These are phyloP conservation scores for Nomada hirtipes DNA, from an alignment of 2,888 invertebrate species.

Conservation along the genomic window DNA sequence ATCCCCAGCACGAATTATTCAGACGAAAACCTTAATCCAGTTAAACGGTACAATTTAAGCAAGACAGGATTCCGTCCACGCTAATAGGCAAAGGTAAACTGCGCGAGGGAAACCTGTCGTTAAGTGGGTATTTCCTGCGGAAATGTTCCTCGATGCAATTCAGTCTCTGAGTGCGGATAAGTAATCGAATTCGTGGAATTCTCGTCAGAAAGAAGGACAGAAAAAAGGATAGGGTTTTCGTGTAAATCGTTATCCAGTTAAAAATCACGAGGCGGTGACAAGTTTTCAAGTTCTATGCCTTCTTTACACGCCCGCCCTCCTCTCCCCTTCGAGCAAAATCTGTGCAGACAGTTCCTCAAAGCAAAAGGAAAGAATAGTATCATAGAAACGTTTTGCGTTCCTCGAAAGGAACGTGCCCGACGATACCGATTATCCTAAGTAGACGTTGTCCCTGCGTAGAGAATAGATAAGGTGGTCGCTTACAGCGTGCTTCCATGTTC, in stretches of 20 bases:
- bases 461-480: conserved; percentile 31
- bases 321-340: too few relatives aligned
- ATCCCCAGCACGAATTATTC: not conserved
- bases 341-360: conserved; percentile 1
- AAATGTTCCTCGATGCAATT: conserved; percentile 41
- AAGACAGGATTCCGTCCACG: not conserved
- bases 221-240: not conserved
- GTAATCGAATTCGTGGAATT: conserved; percentile 20
- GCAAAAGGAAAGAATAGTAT: not conserved
- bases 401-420: conserved; percentile 12
- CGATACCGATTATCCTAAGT: conserved; percentile 37
- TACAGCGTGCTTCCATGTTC: conserved; percentile 6
- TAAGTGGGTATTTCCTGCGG: conserved; percentile 34
- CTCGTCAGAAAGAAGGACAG: not conserved
- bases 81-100: conserved; percentile 10
- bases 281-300: not conserved
- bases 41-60: conserved; percentile 14
- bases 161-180: not conserved
- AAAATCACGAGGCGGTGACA: not conserved
- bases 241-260: conserved; percentile 17
- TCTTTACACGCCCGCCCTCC: not conserved
- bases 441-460: conserved; percentile 41
- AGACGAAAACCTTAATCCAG: not conserved
- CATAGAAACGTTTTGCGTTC: conserved; percentile 20
- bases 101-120: conserved; percentile 15